Evolutionary conservation across 2,113 vertebrate genomes (phyloP).

Genomic region (Zingel zingel): DNA sequence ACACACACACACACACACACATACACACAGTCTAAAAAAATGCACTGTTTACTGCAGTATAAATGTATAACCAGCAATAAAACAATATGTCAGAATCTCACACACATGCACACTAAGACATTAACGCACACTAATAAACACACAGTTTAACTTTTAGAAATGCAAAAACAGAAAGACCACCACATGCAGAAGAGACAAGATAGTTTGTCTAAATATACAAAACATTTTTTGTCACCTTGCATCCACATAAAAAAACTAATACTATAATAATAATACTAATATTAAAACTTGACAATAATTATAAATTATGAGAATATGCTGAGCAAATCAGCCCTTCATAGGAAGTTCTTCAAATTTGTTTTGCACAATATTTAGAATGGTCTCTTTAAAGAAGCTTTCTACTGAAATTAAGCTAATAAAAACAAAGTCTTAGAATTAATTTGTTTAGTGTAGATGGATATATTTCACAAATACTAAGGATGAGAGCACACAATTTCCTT

Average conservation of each 20-base stretch:
- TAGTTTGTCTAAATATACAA: conserved; percentile 27
- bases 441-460: not conserved
- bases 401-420: conserved; percentile 15
- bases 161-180: conserved; percentile 15
- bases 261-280: not conserved
- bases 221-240: conserved; percentile 19
- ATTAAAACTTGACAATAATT: not conserved
- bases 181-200: conserved; percentile 23
- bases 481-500: not conserved
- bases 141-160: conserved; percentile 40
- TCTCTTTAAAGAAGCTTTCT: not conserved
- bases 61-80: conserved; percentile 33
- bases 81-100: conserved; percentile 18
- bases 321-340: conserved; percentile 18
- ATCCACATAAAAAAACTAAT: conserved; percentile 29
- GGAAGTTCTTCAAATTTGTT: conserved; percentile 5
- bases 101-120: conserved; percentile 32
- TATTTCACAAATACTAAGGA: not conserved
- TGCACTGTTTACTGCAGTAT: not conserved
- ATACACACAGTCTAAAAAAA: not conserved
- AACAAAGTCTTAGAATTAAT: not conserved
- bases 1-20: conserved; percentile 19
- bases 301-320: conserved; percentile 15
- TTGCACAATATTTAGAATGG: not conserved
- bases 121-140: conserved; percentile 28